phyloP scores from a whole-genome alignment of 2,113 vertebrate species.

The Nycticorax nycticorax region DNA sequence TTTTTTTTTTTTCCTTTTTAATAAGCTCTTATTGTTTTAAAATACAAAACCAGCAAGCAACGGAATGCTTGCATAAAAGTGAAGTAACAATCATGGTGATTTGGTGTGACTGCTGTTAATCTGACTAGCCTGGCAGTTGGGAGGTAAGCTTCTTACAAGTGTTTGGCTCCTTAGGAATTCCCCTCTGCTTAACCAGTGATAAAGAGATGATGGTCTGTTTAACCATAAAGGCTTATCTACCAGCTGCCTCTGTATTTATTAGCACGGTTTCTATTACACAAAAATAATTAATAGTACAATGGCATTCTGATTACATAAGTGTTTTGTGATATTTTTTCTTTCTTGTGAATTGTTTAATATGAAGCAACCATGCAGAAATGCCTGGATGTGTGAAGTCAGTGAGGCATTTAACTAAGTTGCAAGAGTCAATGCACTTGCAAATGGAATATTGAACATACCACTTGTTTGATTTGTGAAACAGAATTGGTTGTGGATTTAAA shows the following conservation, averaged over 20 bases:
- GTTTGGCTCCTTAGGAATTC: constrained; percentile 48
- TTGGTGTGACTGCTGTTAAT: constrained; percentile 7
- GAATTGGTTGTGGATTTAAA: background rate
- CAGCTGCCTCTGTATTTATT: constrained; percentile 42
- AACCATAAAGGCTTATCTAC: background rate
- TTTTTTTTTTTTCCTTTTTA: background rate
- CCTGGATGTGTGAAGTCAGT: constrained; percentile 8
- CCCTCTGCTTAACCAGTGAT: constrained; percentile 8
- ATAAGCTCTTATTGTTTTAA: background rate
- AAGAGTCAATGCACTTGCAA: background rate
- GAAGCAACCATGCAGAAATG: constrained; percentile 10
- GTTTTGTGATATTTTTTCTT: background rate
- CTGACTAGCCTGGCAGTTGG: background rate
- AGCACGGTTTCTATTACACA: background rate
- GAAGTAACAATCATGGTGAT: background rate
- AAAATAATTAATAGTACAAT: background rate
- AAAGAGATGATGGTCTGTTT: constrained; percentile 21
- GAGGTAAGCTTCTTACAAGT: constrained; percentile 25
- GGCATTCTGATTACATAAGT: background rate
- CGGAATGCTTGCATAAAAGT: background rate
- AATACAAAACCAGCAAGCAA: background rate
- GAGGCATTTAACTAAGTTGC: constrained; percentile 32
- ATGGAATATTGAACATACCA: background rate
- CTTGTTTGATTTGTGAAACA: background rate
- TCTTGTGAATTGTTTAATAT: background rate